Conservation (phyloP, 2,113 vertebrate genomes). For the Plecotus auritus region DNA sequence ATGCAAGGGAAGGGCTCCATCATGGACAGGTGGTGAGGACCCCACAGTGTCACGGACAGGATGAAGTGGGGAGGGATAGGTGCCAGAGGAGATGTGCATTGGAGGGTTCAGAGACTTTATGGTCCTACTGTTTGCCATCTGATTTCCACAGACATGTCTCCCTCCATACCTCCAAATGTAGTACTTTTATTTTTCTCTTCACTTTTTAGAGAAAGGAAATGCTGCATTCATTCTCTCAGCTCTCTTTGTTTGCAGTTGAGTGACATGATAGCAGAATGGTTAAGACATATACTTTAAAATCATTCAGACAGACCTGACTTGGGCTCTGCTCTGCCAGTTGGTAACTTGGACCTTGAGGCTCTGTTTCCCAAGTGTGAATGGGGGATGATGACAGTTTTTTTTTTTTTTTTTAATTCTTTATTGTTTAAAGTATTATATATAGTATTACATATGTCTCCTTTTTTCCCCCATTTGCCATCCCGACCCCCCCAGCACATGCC, state of each 20-base stretch:
- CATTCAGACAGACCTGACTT: neutral
- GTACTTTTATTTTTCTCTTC: neutral
- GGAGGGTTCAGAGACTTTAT: neutral
- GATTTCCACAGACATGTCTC: neutral
- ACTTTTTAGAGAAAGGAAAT: neutral
- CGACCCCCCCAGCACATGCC: too few relatives aligned
- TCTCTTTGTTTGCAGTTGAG: neutral
- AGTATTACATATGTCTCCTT: too few relatives aligned
- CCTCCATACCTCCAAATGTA: neutral
- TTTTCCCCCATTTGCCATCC: too few relatives aligned
- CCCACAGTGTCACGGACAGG: neutral
- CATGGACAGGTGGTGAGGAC: fast-evolving
- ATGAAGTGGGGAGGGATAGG: neutral
- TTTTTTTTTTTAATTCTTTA: neutral
- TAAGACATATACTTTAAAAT: neutral
- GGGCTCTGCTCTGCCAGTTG: too few relatives aligned
- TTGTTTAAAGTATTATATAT: too few relatives aligned
- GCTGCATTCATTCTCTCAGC: neutral
- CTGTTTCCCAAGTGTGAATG: neutral
- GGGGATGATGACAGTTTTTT: neutral
- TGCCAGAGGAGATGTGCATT: neutral
- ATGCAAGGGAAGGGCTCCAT: neutral
- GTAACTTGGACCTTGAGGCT: neutral
- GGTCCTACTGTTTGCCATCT: neutral
- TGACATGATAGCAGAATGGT: neutral